These are phyloP conservation scores for Spisula solida DNA, from an alignment of 2,888 invertebrate species.

Conservation along the genomic window DNA sequence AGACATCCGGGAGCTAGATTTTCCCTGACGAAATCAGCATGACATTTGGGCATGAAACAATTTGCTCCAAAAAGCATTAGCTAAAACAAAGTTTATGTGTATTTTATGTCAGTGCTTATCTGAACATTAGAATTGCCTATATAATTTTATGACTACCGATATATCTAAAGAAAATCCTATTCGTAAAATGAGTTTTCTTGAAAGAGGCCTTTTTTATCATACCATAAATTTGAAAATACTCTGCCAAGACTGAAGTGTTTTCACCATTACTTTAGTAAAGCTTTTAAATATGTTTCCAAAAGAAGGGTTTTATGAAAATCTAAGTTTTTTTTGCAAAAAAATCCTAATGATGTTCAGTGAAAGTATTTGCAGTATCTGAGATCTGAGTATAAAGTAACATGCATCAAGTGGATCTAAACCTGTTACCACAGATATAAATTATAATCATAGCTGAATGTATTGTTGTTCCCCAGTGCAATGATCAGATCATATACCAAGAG, in stretches of 20 bases:
- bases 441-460: background rate
- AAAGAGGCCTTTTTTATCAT: conserved; percentile 23
- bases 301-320: conserved; percentile 20
- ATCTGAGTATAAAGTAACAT: background rate
- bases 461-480: too few relatives aligned
- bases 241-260: conserved; percentile 42
- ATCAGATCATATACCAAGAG: too few relatives aligned
- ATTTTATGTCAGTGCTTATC: conserved; percentile 44
- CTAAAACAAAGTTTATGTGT: conserved; percentile 39
- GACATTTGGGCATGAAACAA: conserved; percentile 34
- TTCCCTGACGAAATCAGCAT: conserved; percentile 29
- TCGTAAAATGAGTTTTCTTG: conserved; percentile 38
- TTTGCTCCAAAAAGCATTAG: conserved; percentile 34
- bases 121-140: conserved; percentile 42
- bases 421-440: background rate
- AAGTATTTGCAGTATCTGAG: background rate
- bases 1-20: background rate
- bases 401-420: background rate
- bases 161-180: conserved; percentile 36
- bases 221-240: conserved; percentile 20
- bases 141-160: conserved; percentile 37
- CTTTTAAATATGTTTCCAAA: conserved; percentile 20
- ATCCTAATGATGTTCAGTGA: background rate
- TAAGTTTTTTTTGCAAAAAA: background rate
- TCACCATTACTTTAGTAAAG: background rate